Evolutionary conservation across 2,113 vertebrate genomes (phyloP), one percentile per base, ranked within the genome.

Genomic region (Hippocampus mohnikei): DNA sequence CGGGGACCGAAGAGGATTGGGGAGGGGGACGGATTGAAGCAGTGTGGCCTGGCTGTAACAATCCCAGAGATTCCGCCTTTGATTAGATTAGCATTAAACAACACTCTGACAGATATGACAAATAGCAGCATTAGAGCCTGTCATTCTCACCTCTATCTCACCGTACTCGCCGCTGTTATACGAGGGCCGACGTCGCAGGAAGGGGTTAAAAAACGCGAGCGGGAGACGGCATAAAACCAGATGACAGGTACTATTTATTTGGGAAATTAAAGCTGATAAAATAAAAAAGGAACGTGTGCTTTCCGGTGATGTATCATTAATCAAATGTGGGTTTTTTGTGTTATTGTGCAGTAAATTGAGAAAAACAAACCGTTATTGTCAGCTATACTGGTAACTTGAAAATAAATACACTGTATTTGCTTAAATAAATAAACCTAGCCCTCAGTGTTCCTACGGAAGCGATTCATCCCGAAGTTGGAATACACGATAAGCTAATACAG

Each of bases 21-120:
- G 78, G 80, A 75, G 78, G 76, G 73, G 84, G 81, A 4, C 10
- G 10, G 42, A 12, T 44, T 73, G 78, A 78, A 44, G 61, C 12
- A 64, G 29, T 61, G 29, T 5, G 56, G 25, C 25, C 56, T 77
- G 84, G 78, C 80, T 48, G 59, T 79, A 79, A 82, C 86, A 86
- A 87, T 90, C 88, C 81, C 84, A 21, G 67, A 90, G 90, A 92
- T 91, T 87, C 86, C 85, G 91, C 83, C 89, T 94, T 93, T 94
- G 91, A 96, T 94, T 94, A 94, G 91, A 94, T 94, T 94, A 94
- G 89, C 93, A 96, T 95, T 94, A 95, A 95, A 92, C 89, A 94
- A 92, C 90, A 92, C 83, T 88, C 81, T 94, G 94, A 95, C 93
- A 96, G 82, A 76, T 87, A 93, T 95, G 94, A 97, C 93, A 96